phyloP scores from a whole-genome alignment of 1,140 invertebrate species.

The Drosophila pallidifrons region DNA sequence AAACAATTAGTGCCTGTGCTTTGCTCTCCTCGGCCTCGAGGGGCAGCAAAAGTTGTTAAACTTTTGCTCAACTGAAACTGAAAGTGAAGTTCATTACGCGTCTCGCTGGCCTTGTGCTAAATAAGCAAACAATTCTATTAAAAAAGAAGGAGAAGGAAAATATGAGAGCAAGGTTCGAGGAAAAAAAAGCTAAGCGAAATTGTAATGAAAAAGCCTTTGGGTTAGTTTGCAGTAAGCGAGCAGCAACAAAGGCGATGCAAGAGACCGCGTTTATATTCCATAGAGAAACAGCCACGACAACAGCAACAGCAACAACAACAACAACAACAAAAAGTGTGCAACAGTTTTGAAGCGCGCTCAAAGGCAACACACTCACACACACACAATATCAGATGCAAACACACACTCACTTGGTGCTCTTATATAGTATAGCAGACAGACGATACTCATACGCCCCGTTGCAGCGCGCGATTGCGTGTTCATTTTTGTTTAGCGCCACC shows the following conservation, averaged over 20 bases:
- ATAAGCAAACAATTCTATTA: conserved; percentile 73
- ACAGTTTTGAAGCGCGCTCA: conserved; percentile 63
- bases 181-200: conserved; percentile 42
- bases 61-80: conserved; percentile 5
- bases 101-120: conserved; percentile 65
- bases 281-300: not conserved
- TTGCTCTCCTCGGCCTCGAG: not conserved
- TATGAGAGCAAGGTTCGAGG: conserved; percentile 18
- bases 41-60: conserved; percentile 6
- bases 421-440: not conserved
- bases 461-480: conserved; percentile 73
- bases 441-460: conserved; percentile 70
- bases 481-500: conserved; percentile 67
- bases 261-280: conserved; percentile 27
- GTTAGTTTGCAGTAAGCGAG: conserved; percentile 68
- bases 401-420: not conserved
- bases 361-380: conserved; percentile 39
- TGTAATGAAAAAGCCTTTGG: conserved; percentile 80
- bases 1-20: conserved; percentile 59
- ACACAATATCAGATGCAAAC: conserved; percentile 19
- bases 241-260: conserved; percentile 58
- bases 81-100: conserved; percentile 38
- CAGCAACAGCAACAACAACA: conserved; percentile 13
- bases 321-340: conserved; percentile 52
- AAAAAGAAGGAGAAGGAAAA: conserved; percentile 28